These are phyloP conservation scores for Torymus texanus DNA, from an alignment of 2,888 invertebrate species.

Conservation along the genomic window DNA sequence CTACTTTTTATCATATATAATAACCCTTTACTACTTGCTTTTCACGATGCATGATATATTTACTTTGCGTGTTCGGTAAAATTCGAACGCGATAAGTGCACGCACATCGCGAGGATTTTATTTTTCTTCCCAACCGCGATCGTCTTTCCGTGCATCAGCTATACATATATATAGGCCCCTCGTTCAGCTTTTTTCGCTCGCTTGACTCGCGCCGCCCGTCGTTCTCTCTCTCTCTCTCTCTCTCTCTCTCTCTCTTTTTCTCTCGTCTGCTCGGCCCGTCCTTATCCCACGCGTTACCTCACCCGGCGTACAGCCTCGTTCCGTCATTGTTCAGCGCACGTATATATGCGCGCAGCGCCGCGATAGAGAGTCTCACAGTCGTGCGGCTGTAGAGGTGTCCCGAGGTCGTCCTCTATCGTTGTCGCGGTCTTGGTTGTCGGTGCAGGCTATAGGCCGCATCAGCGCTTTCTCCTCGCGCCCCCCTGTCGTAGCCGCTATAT, in stretches of 20 bases:
- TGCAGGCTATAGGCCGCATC: too few species aligned
- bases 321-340: slow-evolving; percentile 20
- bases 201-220: slow-evolving; percentile 24
- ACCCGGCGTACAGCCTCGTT: not conserved
- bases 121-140: not conserved
- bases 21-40: too few species aligned
- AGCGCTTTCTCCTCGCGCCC: too few species aligned
- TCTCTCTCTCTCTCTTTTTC: not conserved
- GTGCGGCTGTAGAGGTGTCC: not conserved
- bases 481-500: too few species aligned
- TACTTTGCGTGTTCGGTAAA: not conserved
- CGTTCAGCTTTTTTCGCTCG: slow-evolving; percentile 37
- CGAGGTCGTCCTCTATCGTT: too few species aligned
- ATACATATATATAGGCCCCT: not conserved
- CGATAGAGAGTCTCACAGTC: not conserved
- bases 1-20: too few species aligned
- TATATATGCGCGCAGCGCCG: not conserved
- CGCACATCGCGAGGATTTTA: not conserved
- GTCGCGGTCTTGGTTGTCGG: too few species aligned
- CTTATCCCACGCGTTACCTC: not conserved
- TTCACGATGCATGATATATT: too few species aligned
- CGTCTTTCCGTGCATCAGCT: not conserved
- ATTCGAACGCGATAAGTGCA: not conserved
- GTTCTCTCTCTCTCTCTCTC: too few species aligned
- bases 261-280: slow-evolving; percentile 40